Evolutionary conservation across 2,113 vertebrate species (phyloP).

Genomic region (Chitala chitala): DNA sequence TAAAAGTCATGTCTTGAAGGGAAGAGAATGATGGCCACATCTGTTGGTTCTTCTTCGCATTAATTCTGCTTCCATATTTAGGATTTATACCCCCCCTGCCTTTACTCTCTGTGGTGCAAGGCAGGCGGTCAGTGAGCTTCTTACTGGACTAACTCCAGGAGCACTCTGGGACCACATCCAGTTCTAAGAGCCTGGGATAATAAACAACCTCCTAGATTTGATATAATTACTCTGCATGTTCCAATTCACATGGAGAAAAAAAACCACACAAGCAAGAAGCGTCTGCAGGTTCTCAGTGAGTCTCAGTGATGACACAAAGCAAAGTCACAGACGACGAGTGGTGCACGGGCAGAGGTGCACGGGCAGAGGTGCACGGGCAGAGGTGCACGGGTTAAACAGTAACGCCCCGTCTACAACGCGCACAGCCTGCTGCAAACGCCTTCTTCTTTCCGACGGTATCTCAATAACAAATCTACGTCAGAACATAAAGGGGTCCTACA

Average conservation of each 20-base stretch:
- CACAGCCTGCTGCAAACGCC: background rate
- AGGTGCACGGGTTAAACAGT: background rate
- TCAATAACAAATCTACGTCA: background rate
- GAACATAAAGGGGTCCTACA: background rate
- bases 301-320: background rate
- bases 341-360: background rate
- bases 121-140: constrained; percentile 35
- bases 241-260: constrained; percentile 25
- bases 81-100: constrained; percentile 15
- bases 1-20: constrained; percentile 35
- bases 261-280: background rate
- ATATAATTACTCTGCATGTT: constrained; percentile 47
- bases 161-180: constrained; percentile 49
- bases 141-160: constrained; percentile 43
- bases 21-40: constrained; percentile 49
- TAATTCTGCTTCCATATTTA: constrained; percentile 55
- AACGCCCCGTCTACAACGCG: background rate
- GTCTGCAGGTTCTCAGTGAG: constrained; percentile 14
- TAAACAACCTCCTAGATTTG: constrained; percentile 47
- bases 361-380: background rate
- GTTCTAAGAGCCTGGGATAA: constrained; percentile 51
- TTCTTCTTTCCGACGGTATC: background rate
- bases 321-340: background rate
- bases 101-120: constrained; percentile 8
- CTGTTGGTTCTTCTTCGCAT: constrained; percentile 52